A percentile compares a stretch with the other conserved stretches of the same genome.
Conservation (phyloP, 2,113 vertebrate species). For the Dryoscopus gambensis region DNA sequence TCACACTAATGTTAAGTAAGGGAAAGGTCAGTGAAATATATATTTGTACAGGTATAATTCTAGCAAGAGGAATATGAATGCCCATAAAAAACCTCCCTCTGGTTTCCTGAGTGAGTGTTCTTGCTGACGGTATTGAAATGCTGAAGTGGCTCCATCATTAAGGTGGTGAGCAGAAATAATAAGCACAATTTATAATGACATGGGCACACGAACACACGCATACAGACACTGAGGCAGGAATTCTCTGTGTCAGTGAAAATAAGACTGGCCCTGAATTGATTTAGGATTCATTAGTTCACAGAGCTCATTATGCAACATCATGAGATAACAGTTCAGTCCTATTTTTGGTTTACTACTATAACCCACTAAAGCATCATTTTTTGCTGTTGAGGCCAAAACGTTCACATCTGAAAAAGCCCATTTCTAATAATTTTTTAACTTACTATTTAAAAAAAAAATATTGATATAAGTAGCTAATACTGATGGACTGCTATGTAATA, state of each 20-base stretch:
- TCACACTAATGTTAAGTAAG: background rate
- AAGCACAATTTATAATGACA: background rate
- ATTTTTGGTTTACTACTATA: background rate
- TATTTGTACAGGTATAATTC: background rate
- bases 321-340: background rate
- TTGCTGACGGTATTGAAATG: background rate
- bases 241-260: background rate
- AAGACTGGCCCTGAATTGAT: background rate
- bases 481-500: background rate
- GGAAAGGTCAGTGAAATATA: background rate
- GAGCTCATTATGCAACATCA: background rate
- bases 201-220: background rate
- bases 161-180: background rate
- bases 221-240: background rate
- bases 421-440: background rate
- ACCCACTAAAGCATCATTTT: background rate
- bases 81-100: background rate
- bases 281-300: constrained; percentile 52
- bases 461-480: background rate
- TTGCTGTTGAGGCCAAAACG: background rate
- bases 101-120: background rate
- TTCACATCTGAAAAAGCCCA: background rate
- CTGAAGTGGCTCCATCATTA: background rate
- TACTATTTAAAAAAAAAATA: background rate
- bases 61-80: background rate